phyloP scores from a whole-genome alignment of 2,888 invertebrate genomes.

The Cephus sareptanus region DNA sequence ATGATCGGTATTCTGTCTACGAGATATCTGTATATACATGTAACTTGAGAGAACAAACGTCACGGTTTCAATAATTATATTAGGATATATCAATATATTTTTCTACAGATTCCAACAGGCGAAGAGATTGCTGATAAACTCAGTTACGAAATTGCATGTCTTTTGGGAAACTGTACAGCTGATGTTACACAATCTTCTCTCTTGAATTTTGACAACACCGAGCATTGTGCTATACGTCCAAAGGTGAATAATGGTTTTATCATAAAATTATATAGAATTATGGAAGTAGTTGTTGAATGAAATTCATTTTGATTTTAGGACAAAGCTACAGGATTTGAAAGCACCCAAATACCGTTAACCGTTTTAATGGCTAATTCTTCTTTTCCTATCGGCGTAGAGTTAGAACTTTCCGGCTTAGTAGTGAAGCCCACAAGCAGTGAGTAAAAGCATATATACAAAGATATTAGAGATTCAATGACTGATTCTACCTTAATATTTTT shows the following conservation, averaged over 20 bases:
- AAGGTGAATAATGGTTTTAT: constrained; percentile 25
- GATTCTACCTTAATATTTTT: constrained; percentile 15
- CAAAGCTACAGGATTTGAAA: constrained; percentile 56
- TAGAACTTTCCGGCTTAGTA: constrained; percentile 76
- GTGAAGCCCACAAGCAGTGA: constrained; percentile 76
- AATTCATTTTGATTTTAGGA: constrained; percentile 32
- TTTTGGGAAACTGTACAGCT: constrained; percentile 66
- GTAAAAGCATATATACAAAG: constrained; percentile 33
- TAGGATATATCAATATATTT: neutral
- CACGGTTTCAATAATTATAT: too few relatives aligned
- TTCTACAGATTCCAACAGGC: constrained; percentile 43
- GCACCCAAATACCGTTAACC: constrained; percentile 64
- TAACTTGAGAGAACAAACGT: too few relatives aligned
- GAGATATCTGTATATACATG: too few relatives aligned
- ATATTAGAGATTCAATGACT: neutral
- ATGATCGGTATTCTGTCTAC: too few relatives aligned
- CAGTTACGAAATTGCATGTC: constrained; percentile 62
- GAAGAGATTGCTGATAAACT: constrained; percentile 60
- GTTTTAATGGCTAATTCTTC: constrained; percentile 69
- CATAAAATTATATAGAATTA: too few relatives aligned
- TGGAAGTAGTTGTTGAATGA: too few relatives aligned
- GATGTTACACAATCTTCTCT: constrained; percentile 44
- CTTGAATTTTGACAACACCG: constrained; percentile 37
- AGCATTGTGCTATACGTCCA: constrained; percentile 23
- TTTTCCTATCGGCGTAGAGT: constrained; percentile 73